phyloP scores from a whole-genome alignment of 2,888 invertebrate genomes.

The Argynnis bischoffii region DNA sequence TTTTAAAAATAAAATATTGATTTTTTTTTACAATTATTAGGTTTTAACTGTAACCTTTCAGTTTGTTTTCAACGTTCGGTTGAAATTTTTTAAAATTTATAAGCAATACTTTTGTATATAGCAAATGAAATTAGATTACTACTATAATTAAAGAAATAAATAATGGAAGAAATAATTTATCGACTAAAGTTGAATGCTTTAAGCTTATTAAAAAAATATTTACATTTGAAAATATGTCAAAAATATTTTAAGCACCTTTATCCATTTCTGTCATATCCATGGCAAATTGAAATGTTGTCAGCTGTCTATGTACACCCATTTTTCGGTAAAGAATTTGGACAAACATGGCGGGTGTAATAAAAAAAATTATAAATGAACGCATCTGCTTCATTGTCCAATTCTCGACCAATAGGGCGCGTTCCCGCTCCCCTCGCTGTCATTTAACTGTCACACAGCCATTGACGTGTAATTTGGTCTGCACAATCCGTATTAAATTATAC shows the following conservation, averaged over 20 bases:
- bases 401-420: slow-evolving; percentile 68
- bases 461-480: slow-evolving; percentile 23
- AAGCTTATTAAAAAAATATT: no score
- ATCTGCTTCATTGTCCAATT: slow-evolving; percentile 80
- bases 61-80: no score
- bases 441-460: slow-evolving; percentile 55
- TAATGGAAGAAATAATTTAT: no score
- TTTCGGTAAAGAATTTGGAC: slow-evolving; percentile 59
- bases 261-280: slow-evolving; percentile 65
- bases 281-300: slow-evolving; percentile 66
- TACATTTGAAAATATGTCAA: neutral
- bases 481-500: slow-evolving; percentile 16
- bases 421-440: slow-evolving; percentile 80
- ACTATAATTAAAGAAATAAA: no score
- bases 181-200: no score
- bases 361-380: slow-evolving; percentile 61
- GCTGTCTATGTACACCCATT: slow-evolving; percentile 58
- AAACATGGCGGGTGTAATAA: slow-evolving; percentile 72
- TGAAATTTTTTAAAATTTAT: no score
- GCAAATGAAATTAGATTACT: no score
- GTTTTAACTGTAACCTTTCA: no score
- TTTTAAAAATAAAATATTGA: no score
- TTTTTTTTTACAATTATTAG: no score
- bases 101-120: no score
- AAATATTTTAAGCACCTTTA: slow-evolving; percentile 30